These are phyloP conservation scores for Amblyjoppa proteus DNA, from an alignment of 2,888 invertebrate genomes.

Conservation along the genomic window DNA sequence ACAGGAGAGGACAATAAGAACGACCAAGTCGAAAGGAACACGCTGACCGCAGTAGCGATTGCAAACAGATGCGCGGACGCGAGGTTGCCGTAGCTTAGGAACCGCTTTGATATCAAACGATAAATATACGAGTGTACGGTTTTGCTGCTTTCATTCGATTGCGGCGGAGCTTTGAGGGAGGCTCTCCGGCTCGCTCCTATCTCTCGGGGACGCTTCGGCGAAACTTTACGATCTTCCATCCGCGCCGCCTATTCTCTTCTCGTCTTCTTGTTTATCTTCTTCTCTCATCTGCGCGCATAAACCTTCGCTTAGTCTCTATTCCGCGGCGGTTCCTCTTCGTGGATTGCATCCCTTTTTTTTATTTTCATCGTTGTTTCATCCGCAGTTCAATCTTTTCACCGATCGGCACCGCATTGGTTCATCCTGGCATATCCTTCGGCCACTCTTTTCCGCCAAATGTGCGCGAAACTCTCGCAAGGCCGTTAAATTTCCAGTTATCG, in stretches of 20 bases:
- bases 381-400: constrained; percentile 14
- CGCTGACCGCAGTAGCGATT: constrained; percentile 31
- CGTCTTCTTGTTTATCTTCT: constrained; percentile 14
- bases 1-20: constrained; percentile 9
- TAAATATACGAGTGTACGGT: constrained; percentile 48
- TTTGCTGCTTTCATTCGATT: constrained; percentile 14
- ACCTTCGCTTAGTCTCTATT: constrained; percentile 28
- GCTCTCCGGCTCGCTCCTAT: not conserved
- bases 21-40: constrained; percentile 27
- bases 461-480: too few species aligned
- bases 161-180: constrained; percentile 49
- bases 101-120: constrained; percentile 54
- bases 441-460: too few species aligned
- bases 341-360: not conserved
- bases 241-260: constrained; percentile 35
- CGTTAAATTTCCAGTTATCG: not conserved
- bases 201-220: constrained; percentile 29
- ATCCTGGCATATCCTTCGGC: too few species aligned
- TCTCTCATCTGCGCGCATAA: constrained; percentile 31
- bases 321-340: constrained; percentile 17
- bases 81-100: constrained; percentile 24
- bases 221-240: constrained; percentile 50
- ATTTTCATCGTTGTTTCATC: not conserved
- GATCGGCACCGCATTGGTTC: too few species aligned
- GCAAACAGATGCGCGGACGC: constrained; percentile 36